Evolutionary conservation across 2,888 invertebrate genomes (phyloP), one percentile per base, ranked within the genome.

Genomic region (Enchytraeus crypticus): DNA sequence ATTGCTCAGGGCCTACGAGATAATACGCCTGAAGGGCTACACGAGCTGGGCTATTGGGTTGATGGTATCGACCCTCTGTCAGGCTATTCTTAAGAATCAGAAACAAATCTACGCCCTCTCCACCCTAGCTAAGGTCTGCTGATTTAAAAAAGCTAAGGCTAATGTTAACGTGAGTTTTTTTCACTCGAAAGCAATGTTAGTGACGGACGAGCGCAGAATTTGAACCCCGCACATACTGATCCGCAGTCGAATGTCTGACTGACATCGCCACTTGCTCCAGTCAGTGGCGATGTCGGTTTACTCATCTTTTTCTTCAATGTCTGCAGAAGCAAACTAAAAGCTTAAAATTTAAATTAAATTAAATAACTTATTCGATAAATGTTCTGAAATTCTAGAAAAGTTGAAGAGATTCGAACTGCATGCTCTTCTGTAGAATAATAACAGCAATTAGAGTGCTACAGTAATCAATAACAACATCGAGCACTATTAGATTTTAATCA

Each of bases 21-120:
- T 92, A 43, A 91, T 91, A 79, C 86, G 84, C 74, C 82, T 89
- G 71, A 92, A 91, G 81, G 91, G 91, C 3, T 91, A 90, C 81
- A 92, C 91, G 0, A 89, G 89, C 23, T 91, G 90, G 90, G 91
- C 90, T 11, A 89, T 91, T 69, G 91, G 90, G 1, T 82, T 90
- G 45, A 88, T 89, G 71, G 84, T 87, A 3, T 83, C 89, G 0
- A 83, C 86, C 65, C 79, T 92, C 51, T 84, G 85, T 18, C 82
- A 84, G 55, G 84, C 86, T 38, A 85, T 90, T 59, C 78, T 90
- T 60, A 83, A 84, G 64, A 90, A 91, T 74, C 84, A 85, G 1
- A 83, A 85, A 74, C 86, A 85, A 71, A 85, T 90, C 38, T 88
- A 88, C 61, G 87, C 90, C 0, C 85, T 91, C 1, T 88, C 89